phyloP scores from a whole-genome alignment of 2,888 invertebrate genomes.

The Mechanitis mazaeus region DNA sequence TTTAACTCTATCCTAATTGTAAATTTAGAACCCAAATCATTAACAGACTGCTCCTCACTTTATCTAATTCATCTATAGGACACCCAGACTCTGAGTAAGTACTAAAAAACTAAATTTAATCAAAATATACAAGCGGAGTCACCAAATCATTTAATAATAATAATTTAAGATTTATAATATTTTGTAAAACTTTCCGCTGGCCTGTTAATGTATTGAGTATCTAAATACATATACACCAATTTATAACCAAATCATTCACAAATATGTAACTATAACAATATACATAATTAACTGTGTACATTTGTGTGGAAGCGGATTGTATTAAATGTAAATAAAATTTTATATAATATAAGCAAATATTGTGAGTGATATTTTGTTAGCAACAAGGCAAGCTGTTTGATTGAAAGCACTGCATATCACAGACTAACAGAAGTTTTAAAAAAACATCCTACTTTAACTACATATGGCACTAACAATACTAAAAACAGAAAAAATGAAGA shows the following conservation, averaged over 20 bases:
- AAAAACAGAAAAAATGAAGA: constrained; percentile 40
- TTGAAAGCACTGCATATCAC: constrained; percentile 66
- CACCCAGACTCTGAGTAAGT: constrained; percentile 16
- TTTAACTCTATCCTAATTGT: constrained; percentile 20
- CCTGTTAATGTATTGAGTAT: constrained; percentile 29
- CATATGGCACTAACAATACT: constrained; percentile 70
- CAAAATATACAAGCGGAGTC: too few species aligned
- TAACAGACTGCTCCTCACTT: constrained; percentile 20
- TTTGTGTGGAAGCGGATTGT: constrained; percentile 3
- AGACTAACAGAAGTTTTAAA: constrained; percentile 68
- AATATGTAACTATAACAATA: constrained; percentile 19
- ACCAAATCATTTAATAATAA: too few species aligned
- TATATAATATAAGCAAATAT: background rate
- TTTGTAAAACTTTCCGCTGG: background rate
- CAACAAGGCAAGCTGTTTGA: constrained; percentile 57
- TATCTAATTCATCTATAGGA: constrained; percentile 10
- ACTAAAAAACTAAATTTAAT: too few species aligned
- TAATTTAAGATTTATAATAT: too few species aligned
- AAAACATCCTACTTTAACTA: constrained; percentile 58
- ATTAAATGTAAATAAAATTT: background rate
- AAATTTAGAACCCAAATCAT: constrained; percentile 24
- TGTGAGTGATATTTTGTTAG: background rate
- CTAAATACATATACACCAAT: constrained; percentile 9
- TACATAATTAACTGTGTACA: constrained; percentile 2
- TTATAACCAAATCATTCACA: constrained; percentile 8